These are phyloP conservation scores for Augiades crinisus DNA, from an alignment of 2,888 invertebrate species.

Conservation along the genomic window DNA sequence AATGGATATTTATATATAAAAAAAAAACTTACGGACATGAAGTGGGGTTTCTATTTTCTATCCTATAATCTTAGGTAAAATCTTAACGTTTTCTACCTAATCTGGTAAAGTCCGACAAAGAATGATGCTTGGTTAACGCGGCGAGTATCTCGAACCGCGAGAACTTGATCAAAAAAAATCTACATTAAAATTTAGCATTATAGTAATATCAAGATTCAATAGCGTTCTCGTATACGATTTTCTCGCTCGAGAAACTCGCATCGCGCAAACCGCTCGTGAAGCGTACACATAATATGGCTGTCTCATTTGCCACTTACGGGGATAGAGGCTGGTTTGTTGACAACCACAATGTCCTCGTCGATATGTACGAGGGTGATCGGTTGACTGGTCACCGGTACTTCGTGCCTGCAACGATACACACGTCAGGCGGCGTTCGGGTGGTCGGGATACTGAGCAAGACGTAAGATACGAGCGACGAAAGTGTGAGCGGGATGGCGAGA, in stretches of 20 bases:
- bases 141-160: not conserved
- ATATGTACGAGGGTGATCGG: constrained; percentile 98
- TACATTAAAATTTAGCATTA: not conserved
- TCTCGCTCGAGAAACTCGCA: not conserved
- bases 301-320: constrained; percentile 97
- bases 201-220: too few relatives aligned
- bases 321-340: constrained; percentile 99
- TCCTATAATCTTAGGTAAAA: not conserved
- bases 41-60: too few relatives aligned
- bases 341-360: constrained; percentile 99
- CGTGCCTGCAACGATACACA: constrained; percentile 92
- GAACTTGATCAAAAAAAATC: not conserved
- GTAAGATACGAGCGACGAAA: not conserved
- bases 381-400: constrained; percentile 98
- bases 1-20: too few relatives aligned
- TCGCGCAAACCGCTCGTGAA: constrained; percentile 53
- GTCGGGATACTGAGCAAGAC: constrained; percentile 50
- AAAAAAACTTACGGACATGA: too few relatives aligned
- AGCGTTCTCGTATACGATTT: too few relatives aligned
- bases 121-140: not conserved
- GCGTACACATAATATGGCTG: constrained; percentile 89
- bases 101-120: not conserved
- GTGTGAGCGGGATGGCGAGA: too few relatives aligned
- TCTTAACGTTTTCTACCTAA: not conserved
- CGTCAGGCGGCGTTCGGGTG: constrained; percentile 59